These are phyloP conservation scores for Syritta pipiens DNA, from an alignment of 2,888 invertebrate genomes.

Conservation along the genomic window DNA sequence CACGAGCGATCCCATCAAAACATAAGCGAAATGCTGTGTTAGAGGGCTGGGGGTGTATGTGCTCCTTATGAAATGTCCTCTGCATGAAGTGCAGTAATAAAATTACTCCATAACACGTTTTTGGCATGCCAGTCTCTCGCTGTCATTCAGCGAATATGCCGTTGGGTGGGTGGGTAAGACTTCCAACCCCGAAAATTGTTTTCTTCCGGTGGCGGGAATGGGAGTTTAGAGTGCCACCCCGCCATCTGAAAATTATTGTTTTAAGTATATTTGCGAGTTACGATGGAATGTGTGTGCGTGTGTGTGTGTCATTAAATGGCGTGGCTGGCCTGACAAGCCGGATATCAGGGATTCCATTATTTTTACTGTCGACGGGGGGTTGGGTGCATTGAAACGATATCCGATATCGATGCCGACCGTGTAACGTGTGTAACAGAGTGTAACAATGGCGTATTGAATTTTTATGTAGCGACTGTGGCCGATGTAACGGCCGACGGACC, in stretches of 20 bases:
- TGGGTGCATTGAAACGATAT: background rate
- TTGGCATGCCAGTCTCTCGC: constrained; percentile 47
- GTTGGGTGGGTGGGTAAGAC: constrained; percentile 14
- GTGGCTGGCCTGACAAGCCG: constrained; percentile 12
- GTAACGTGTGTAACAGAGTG: background rate
- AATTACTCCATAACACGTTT: constrained; percentile 62
- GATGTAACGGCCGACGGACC: background rate
- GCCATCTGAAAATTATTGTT: constrained; percentile 30
- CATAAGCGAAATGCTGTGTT: constrained; percentile 51
- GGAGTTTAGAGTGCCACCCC: constrained; percentile 29
- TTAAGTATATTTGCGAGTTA: background rate
- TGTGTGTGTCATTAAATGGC: constrained; percentile 2
- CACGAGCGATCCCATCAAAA: constrained; percentile 12
- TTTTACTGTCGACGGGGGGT: constrained; percentile 10
- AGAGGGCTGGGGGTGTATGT: constrained; percentile 17
- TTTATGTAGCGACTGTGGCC: constrained; percentile 3
- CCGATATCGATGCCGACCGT: constrained; percentile 10
- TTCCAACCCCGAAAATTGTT: constrained; percentile 26
- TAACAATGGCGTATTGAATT: constrained; percentile 25
- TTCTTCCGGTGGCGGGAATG: background rate
- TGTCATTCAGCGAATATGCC: constrained; percentile 15
- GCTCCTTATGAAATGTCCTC: constrained; percentile 33
- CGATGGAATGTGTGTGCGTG: background rate
- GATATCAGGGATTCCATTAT: constrained; percentile 29
- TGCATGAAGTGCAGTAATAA: constrained; percentile 60